Percentiles rank a stretch among this genome's conserved stretches.
Evolutionary conservation across 2,113 vertebrate species (phyloP).

Genomic region (Xenopus borealis): DNA sequence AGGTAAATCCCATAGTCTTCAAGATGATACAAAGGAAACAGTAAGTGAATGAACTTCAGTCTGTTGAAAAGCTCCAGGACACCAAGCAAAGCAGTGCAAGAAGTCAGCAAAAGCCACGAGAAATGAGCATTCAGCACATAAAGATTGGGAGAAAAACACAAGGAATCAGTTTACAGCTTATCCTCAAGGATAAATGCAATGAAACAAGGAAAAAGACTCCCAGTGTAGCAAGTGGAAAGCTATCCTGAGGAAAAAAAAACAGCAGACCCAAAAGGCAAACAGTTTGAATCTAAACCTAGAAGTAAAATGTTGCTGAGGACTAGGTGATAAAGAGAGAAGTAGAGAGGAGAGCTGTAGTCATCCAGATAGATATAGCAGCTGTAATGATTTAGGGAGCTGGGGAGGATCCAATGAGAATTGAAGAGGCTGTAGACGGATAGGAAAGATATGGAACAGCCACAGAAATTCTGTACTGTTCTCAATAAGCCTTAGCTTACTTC

Average conservation of each 20-base stretch:
- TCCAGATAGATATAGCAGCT: conserved; percentile 37
- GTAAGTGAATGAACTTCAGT: conserved; percentile 44
- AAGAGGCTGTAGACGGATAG: conserved; percentile 21
- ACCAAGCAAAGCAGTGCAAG: conserved; percentile 40
- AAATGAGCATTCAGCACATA: conserved; percentile 5
- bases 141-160: conserved; percentile 6
- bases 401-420: conserved; percentile 52
- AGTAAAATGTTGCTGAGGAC: conserved; percentile 8
- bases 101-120: background rate
- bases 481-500: conserved; percentile 13
- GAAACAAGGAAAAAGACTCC: background rate
- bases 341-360: conserved; percentile 37
- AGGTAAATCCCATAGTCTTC: conserved; percentile 58
- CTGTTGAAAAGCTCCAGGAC: conserved; percentile 47
- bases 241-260: conserved; percentile 1
- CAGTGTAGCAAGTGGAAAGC: conserved; percentile 4
- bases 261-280: background rate
- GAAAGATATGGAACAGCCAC: conserved; percentile 12
- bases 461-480: conserved; percentile 28
- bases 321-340: conserved; percentile 12
- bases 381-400: conserved; percentile 36
- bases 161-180: conserved; percentile 1
- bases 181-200: conserved; percentile 42
- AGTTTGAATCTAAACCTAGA: background rate
- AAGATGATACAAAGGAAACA: conserved; percentile 36